phyloP scores from a whole-genome alignment of 1,140 invertebrate species.

The Caenorhabditis briggsae region DNA sequence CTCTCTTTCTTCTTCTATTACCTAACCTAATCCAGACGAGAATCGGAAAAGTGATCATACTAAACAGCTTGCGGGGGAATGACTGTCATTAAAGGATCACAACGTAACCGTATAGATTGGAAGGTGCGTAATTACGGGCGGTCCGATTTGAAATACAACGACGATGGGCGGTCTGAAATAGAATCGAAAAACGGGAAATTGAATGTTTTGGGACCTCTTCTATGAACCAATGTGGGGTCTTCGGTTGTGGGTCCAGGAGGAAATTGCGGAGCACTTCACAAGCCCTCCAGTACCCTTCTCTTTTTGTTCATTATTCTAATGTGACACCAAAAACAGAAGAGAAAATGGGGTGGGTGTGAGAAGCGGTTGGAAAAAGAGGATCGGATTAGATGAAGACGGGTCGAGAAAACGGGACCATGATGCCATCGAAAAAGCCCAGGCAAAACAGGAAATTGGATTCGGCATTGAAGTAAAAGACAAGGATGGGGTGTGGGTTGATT shows the following conservation, averaged over 20 bases:
- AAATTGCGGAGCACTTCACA: conserved; percentile 56
- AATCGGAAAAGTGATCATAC: not conserved
- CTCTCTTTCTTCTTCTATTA: not conserved
- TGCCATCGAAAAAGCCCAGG: conserved; percentile 41
- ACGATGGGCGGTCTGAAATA: conserved; percentile 21
- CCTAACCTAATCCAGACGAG: conserved; percentile 24
- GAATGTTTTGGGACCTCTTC: conserved; percentile 3
- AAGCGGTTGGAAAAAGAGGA: conserved; percentile 25
- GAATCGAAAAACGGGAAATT: not conserved
- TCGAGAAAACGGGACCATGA: not conserved
- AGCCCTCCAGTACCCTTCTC: conserved; percentile 16
- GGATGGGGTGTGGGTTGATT: not conserved
- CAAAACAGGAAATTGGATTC: conserved; percentile 53
- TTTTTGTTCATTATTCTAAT: conserved; percentile 49
- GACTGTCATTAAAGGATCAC: conserved; percentile 50
- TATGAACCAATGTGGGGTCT: no score
- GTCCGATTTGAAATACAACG: not conserved
- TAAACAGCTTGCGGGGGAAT: not conserved
- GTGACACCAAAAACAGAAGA: conserved; percentile 21
- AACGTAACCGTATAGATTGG: conserved; percentile 46
- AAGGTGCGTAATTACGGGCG: conserved; percentile 40
- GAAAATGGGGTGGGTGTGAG: not conserved
- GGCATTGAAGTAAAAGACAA: not conserved
- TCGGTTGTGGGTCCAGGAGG: conserved; percentile 20
- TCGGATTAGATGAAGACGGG: conserved; percentile 16